These are phyloP conservation scores for Brachyhypopomus gauderio DNA, from an alignment of 2,113 vertebrate species.

Conservation along the genomic window DNA sequence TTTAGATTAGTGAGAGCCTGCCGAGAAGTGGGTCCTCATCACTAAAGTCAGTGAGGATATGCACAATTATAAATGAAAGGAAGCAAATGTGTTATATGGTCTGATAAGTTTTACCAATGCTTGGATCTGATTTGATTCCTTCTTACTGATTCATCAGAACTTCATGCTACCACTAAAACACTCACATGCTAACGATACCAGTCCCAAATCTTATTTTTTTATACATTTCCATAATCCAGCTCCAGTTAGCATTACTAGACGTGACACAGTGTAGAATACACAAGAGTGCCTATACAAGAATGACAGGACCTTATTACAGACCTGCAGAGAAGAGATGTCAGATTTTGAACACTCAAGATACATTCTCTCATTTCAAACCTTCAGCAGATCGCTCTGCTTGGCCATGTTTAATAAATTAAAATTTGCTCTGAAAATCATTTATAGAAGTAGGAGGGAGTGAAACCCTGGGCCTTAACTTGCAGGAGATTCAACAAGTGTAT, in stretches of 20 bases:
- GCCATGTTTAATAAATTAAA: slow-evolving; percentile 71
- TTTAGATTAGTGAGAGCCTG: no score
- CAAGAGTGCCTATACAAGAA: slow-evolving; percentile 2
- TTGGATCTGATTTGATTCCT: no score
- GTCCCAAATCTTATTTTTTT: neutral
- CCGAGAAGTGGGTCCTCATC: no score
- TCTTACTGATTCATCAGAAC: no score
- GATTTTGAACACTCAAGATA: neutral
- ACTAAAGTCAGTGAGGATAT: no score
- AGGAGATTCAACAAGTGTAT: slow-evolving; percentile 51
- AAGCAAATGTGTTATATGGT: no score
- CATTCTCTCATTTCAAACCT: slow-evolving; percentile 61
- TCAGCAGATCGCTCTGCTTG: slow-evolving; percentile 54
- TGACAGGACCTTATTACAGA: slow-evolving; percentile 17
- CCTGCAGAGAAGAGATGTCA: neutral
- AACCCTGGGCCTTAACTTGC: slow-evolving; percentile 42
- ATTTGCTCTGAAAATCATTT: slow-evolving; percentile 13
- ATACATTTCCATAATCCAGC: slow-evolving; percentile 15
- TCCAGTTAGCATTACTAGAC: slow-evolving; percentile 6
- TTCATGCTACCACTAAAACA: no score
- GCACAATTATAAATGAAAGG: no score
- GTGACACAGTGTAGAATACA: neutral
- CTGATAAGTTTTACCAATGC: no score
- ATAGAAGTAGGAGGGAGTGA: neutral
- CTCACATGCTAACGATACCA: no score